phyloP scores from a whole-genome alignment of 2,113 vertebrate species.

The Athene cunicularia region DNA sequence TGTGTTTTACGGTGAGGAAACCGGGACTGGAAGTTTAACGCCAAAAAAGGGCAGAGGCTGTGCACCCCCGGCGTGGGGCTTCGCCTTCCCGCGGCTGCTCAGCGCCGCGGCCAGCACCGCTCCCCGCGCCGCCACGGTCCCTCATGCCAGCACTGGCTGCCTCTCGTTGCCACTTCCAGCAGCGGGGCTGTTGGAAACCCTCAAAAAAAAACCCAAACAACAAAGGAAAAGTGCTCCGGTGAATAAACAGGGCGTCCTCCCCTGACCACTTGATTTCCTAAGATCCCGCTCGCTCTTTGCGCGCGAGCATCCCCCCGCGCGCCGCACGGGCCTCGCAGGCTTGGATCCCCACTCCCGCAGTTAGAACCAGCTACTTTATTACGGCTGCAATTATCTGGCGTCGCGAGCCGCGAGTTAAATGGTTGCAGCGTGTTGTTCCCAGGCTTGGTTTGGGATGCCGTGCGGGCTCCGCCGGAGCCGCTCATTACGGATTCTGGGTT shows the following conservation, averaged over 20 bases:
- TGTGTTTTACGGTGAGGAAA: conserved; percentile 44
- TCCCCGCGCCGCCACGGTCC: fast-evolving
- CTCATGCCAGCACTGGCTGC: fast-evolving
- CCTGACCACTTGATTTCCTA: fast-evolving
- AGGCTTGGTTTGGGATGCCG: background rate
- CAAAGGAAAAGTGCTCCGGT: fast-evolving
- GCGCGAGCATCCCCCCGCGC: fast-evolving
- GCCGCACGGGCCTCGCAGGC: fast-evolving
- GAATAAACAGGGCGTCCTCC: fast-evolving
- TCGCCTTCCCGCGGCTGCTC: background rate
- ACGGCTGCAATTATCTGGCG: background rate
- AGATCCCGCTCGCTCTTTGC: fast-evolving
- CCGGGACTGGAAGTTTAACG: background rate
- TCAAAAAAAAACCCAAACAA: background rate
- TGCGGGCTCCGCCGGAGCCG: background rate
- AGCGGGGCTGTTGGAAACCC: background rate
- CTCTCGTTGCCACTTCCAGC: background rate
- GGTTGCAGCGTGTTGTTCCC: background rate
- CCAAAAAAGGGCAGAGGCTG: conserved; percentile 64
- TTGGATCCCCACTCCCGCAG: background rate
- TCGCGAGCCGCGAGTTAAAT: background rate
- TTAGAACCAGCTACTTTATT: background rate
- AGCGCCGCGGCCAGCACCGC: fast-evolving
- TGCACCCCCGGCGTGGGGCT: background rate
- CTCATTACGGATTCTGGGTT: conserved; percentile 1